Evolutionary conservation across 2,113 vertebrate genomes (phyloP), one percentile per base, ranked within the genome.

Genomic region (Haliaeetus leucogaster): DNA sequence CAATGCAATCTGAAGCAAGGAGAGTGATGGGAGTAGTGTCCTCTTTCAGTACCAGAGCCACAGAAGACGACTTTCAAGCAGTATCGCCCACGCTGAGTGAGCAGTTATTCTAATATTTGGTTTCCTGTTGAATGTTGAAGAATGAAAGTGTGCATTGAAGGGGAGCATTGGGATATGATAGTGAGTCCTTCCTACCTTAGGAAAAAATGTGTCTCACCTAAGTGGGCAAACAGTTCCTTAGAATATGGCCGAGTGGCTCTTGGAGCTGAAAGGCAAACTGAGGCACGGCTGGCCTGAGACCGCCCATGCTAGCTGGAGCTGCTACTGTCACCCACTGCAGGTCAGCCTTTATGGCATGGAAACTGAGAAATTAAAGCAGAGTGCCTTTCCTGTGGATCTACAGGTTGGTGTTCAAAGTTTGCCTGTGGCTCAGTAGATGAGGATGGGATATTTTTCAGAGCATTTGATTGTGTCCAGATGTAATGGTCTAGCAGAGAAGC

Each of bases 291-390:
- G 80, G 47, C 23, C n/a, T 36, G 66, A 62, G 27, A 56, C 36
- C 34, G 18, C 16, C 25, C 0, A 0, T 2, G 63, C 4, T 22
- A 21, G 7, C 42, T 22, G 40, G 58, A 17, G 29, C 29, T 82
- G 80, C 47, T 26, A 17, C 59, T 0, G 0, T 42, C 19, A 20
- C 19, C 47, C 38, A 2, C 58, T 55, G 40, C 42, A 61, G 62
- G 18, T 45, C 32, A 70, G 48, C 23, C 27, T 87, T 42, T 22
- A 16, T 20, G 15, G 62, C 13, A 27, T 3, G 6, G 32, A 36
- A 43, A 20, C 14, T 22, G 59, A 70, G 66, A 30, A 13, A 19
- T 61, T n/a, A 48, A 52, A 80, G 55, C 10, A 0, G 16, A 66
- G 19, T 59, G 34, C 45, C 16, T 80, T 87, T 86, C 29, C 48